Conservation (phyloP, 1,140 invertebrate species). For the Oppia nitens region DNA sequence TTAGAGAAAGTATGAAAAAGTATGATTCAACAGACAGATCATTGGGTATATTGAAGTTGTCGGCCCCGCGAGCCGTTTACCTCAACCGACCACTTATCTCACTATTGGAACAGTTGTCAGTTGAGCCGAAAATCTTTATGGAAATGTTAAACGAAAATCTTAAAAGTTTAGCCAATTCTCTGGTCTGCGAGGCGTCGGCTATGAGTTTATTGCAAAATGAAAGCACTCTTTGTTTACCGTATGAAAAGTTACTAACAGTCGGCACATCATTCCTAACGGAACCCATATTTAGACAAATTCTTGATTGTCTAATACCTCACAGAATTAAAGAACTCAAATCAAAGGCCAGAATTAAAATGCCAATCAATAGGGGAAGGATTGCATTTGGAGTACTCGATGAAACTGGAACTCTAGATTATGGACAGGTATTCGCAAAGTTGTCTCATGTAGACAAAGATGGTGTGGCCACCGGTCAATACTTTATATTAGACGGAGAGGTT, state of each 20-base stretch:
- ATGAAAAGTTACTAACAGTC: not conserved
- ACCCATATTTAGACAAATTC: conserved; percentile 4
- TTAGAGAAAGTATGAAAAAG: conserved; percentile 22
- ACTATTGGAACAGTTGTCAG: conserved; percentile 16
- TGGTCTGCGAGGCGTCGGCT: not conserved
- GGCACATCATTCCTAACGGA: conserved; percentile 9
- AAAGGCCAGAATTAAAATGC: conserved; percentile 26
- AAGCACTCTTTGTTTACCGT: not conserved
- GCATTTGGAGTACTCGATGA: conserved; percentile 21
- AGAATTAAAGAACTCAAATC: conserved; percentile 17
- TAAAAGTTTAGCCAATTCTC: not conserved
- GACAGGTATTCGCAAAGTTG: conserved; percentile 19
- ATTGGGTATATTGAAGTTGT: conserved; percentile 19
- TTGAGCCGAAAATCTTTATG: conserved; percentile 13
- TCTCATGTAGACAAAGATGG: conserved; percentile 10
- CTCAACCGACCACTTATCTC: conserved; percentile 19
- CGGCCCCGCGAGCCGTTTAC: conserved; percentile 16
- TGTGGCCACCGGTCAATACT: not conserved
- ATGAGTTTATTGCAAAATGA: not conserved
- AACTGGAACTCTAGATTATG: conserved; percentile 18
- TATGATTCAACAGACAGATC: conserved; percentile 16
- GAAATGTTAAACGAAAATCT: conserved; percentile 13
- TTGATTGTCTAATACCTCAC: conserved; percentile 2
- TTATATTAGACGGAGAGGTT: conserved; percentile 14
- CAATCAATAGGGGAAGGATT: conserved; percentile 21